Conservation (phyloP, 2,113 vertebrate genomes). For the Vicugna pacos region DNA sequence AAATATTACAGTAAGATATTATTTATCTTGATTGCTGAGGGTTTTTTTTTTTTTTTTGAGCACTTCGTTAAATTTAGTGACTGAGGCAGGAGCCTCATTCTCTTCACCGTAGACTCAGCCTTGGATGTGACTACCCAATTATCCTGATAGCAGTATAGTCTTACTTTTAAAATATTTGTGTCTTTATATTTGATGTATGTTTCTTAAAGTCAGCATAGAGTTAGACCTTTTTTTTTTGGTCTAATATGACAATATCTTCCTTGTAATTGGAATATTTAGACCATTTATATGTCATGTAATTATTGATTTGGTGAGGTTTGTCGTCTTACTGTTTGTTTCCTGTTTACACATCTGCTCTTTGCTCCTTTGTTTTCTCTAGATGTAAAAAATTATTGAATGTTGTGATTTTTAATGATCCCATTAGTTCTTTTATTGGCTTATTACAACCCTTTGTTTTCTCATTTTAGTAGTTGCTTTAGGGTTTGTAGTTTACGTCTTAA, state of each 20-base stretch:
- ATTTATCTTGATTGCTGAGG: background rate
- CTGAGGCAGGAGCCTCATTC: background rate
- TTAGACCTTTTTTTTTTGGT: background rate
- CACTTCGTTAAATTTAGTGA: background rate
- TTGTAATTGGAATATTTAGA: background rate
- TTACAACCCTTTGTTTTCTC: background rate
- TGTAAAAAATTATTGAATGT: background rate
- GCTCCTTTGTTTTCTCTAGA: background rate
- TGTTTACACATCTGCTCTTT: background rate
- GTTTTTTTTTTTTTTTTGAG: background rate
- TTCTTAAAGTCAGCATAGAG: background rate
- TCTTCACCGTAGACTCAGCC: background rate
- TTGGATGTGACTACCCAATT: accelerated
- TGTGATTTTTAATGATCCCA: background rate
- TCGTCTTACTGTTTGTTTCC: background rate
- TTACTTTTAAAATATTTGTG: background rate
- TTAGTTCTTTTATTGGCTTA: background rate
- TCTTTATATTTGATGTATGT: background rate
- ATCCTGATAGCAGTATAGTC: too few species aligned
- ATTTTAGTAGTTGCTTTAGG: background rate
- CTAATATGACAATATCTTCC: background rate
- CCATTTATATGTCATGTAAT: background rate
- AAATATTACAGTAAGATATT: background rate
- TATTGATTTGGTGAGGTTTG: background rate
- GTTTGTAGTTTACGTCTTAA: background rate